Base-by-base conservation (phyloP, 2,797 vertebrate genomes). In the Coreius guichenoti region DNA sequence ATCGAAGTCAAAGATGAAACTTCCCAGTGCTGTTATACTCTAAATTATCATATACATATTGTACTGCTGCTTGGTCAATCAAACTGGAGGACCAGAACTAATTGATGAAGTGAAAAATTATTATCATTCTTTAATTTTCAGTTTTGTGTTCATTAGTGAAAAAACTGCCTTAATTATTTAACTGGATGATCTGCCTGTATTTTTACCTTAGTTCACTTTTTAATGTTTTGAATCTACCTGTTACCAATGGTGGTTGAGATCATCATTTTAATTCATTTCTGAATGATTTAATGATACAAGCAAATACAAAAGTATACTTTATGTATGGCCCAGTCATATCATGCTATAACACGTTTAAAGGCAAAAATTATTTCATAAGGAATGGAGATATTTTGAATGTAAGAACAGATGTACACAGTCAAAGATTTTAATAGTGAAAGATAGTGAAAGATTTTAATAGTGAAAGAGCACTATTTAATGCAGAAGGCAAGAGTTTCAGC, bases 401-500 rank as follows among this genome's bases (percentile, higher is more conserved):
- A 63, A 47, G 54, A 31, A 63, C 19, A 49, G 13, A 47, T 17
- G n/a, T 33, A 33, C 29, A 61, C 6, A 31, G 19, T 72, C n/a
- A 61, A 29, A 61, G 12, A 26, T 77, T 56, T 75, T 54, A 54
- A 74, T 13, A 26, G 45, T 49, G 3, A 49, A 49, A 14, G 33
- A 68, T 31, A 58, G 9, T 61, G 9, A 58, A 58, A 58, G 3
- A 29, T 26, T 58, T 56, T 14, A n/a, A 21, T 61, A 2, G 67
- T 56, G 0, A 54, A 69, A 69, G 36, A 72, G 11, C 5, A 36
- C 21, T 67, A 26, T 81, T 13, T 26, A 29, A 19, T 78, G 21
- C 65, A 83, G 36, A 88, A 88, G 75, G 70, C 80, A 29, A 61
- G 70, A 8, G 4, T 73, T 76, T 14, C 4, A 33, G 33, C 56